phyloP scores from a whole-genome alignment of 2,888 invertebrate genomes.

The Ophion obscuratus region DNA sequence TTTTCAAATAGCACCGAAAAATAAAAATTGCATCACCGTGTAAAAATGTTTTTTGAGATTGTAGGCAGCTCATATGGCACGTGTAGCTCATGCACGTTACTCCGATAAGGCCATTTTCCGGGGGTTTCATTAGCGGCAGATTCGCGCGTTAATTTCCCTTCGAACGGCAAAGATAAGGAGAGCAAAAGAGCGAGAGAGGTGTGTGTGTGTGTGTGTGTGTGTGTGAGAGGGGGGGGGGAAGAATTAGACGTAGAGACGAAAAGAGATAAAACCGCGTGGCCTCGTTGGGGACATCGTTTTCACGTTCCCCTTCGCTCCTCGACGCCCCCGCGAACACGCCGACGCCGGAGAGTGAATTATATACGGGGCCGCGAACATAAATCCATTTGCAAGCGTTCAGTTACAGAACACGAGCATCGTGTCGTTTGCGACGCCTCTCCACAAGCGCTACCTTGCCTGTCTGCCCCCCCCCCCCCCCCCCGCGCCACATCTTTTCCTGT shows the following conservation, averaged over 20 bases:
- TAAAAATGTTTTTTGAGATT: not conserved
- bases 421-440: constrained; percentile 61
- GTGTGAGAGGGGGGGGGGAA: too few species aligned
- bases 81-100: constrained; percentile 45
- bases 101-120: constrained; percentile 62
- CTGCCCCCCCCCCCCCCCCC: constrained; percentile 4
- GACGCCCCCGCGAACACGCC: constrained; percentile 68
- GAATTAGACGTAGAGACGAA: constrained; percentile 1
- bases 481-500: not conserved
- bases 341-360: constrained; percentile 74
- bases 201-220: too few species aligned
- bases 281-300: constrained; percentile 53
- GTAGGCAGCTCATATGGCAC: not conserved
- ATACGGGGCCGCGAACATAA: constrained; percentile 71
- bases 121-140: constrained; percentile 65
- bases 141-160: constrained; percentile 75
- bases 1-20: too few species aligned
- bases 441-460: constrained; percentile 30
- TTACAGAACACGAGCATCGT: constrained; percentile 69
- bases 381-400: constrained; percentile 74
- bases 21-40: not conserved
- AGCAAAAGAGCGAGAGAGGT: not conserved
- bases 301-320: constrained; percentile 44
- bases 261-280: constrained; percentile 28
- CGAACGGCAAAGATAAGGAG: constrained; percentile 46